Base-by-base conservation (phyloP, 2,888 invertebrate genomes). In the Hypena proboscidalis region DNA sequence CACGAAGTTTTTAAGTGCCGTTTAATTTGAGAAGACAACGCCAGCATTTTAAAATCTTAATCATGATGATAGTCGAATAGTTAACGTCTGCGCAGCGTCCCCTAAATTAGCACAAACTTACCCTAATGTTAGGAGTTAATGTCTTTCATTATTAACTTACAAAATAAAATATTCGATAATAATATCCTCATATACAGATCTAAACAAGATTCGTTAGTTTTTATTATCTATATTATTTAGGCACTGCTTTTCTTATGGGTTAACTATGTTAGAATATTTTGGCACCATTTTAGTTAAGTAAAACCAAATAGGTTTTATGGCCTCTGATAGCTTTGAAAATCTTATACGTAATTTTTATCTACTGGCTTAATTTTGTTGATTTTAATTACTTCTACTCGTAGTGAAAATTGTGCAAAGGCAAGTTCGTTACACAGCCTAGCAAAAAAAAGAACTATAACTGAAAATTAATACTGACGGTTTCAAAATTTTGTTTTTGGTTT, bases 111-210 rank as follows among this genome's bases (percentile, higher is more conserved):
- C 63, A 54, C 51, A 63, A 56, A 42, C 44, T 46, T 66, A 64
- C 9, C 25, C 23, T 19, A 59, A 39, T 56, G 68, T 80, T 80
- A 81, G 68, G 57, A 66, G 74, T 82, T 82, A 82, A 72, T 83
- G 83, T 83, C 83, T 83, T 83, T 82, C 67, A 71, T 72, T 73
- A 53, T 49, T 50, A 35, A 32, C 52, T 46, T 57, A 52, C 10
- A 41, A 35, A 34, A 43, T 40, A 52, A 51, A 51, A 52, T 51
- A 50, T 41, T 39, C 35, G 43, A 29, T 55, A 9, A 49, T 34
- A 60, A 48, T 51, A 63, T 45, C 33, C 46, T 57, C 49, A 62
- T 63, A 63, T 58, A 71, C 64, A 71, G 71, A 71, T 69, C 70
- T 65, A 58, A 57, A 36, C 42, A 67, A 65, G 67, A 67, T 61